phyloP scores from a whole-genome alignment of 2,888 invertebrate species.

The Xestobium rufovillosum region DNA sequence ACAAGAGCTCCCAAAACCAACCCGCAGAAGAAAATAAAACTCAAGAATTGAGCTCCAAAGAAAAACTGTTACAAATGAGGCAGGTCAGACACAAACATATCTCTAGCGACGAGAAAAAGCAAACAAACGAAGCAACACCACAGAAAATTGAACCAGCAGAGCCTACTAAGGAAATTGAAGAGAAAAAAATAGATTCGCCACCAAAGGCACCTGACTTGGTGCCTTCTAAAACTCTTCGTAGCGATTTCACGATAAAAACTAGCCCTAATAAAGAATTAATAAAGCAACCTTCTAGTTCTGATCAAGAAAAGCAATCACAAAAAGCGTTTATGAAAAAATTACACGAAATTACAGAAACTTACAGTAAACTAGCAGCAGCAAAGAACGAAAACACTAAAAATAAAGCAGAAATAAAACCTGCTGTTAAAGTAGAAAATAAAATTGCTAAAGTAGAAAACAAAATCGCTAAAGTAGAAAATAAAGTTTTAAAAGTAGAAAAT shows the following conservation, averaged over 20 bases:
- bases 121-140: conserved; percentile 12
- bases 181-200: conserved; percentile 9
- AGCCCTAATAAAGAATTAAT: conserved; percentile 17
- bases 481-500: conserved; percentile 16
- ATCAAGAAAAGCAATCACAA: not conserved
- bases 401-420: conserved; percentile 19
- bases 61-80: conserved; percentile 41
- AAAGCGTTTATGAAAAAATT: not conserved
- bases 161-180: conserved; percentile 12
- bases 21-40: conserved; percentile 17
- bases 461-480: conserved; percentile 11
- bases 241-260: conserved; percentile 24
- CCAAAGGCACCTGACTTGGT: conserved; percentile 11
- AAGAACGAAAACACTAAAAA: conserved; percentile 9
- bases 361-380: not conserved
- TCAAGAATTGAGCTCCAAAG: conserved; percentile 35
- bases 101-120: conserved; percentile 31
- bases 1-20: conserved; percentile 28
- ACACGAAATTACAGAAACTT: not conserved
- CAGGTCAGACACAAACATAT: conserved; percentile 40
- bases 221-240: conserved; percentile 22
- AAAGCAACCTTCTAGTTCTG: not conserved
- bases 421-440: conserved; percentile 30
- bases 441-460: conserved; percentile 23
- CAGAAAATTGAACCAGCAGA: not conserved